phyloP scores from a whole-genome alignment of 1,140 invertebrate genomes.

The Brachionus rubens region DNA sequence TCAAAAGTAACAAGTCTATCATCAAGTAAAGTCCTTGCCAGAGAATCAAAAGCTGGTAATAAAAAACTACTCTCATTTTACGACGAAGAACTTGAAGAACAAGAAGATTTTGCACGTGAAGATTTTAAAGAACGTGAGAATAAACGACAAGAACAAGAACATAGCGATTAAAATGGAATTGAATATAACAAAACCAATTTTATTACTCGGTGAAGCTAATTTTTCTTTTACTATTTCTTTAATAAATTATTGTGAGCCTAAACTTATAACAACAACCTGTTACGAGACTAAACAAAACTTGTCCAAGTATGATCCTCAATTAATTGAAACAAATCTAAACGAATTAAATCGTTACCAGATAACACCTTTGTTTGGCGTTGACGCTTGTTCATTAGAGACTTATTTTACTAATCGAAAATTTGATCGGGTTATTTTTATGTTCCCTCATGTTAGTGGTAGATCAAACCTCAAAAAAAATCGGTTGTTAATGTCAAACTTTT shows the following conservation, averaged over 20 bases:
- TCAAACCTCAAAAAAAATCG: conserved; percentile 67
- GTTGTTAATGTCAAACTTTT: too few relatives aligned
- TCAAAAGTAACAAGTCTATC: neutral
- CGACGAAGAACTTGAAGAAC: conserved; percentile 38
- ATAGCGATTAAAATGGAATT: conserved; percentile 12
- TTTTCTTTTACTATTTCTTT: conserved; percentile 65
- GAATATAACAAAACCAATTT: neutral
- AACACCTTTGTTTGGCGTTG: conserved; percentile 58
- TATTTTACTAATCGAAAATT: conserved; percentile 56
- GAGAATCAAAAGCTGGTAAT: conserved; percentile 26
- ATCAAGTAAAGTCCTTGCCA: conserved; percentile 19
- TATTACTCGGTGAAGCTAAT: conserved; percentile 65
- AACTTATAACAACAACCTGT: conserved; percentile 53
- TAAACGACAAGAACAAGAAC: neutral
- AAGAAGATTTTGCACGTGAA: neutral
- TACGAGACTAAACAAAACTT: conserved; percentile 52
- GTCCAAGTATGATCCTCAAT: conserved; percentile 51
- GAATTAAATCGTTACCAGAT: neutral
- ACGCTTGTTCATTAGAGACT: conserved; percentile 58
- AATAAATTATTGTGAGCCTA: conserved; percentile 48
- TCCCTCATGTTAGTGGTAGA: conserved; percentile 68
- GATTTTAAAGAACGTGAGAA: conserved; percentile 1
- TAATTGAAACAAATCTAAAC: conserved; percentile 7
- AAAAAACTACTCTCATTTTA: conserved; percentile 43
- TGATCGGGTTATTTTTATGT: conserved; percentile 66